A percentile compares a stretch with the other conserved stretches of the same genome.
Evolutionary conservation across 1,140 invertebrate species (phyloP).

Genomic region (Drepana arcuata): DNA sequence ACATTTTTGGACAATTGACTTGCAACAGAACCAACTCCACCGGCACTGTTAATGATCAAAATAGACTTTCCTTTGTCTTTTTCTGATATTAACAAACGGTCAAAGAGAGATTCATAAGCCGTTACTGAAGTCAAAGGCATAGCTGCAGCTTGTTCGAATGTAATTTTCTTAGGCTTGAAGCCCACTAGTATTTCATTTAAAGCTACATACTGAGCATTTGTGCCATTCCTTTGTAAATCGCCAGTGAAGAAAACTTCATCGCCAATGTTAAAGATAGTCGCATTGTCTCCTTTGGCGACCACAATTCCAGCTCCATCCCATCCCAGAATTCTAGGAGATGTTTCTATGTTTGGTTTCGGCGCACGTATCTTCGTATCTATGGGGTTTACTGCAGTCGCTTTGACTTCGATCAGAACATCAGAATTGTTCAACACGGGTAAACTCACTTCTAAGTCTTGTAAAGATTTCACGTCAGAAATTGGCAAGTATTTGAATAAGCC

Average conservation of each 20-base stretch:
- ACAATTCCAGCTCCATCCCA: constrained; percentile 52
- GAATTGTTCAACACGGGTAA: constrained; percentile 30
- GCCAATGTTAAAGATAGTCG: constrained; percentile 35
- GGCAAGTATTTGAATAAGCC: constrained; percentile 59
- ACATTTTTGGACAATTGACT: constrained; percentile 43
- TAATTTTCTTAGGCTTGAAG: constrained; percentile 47
- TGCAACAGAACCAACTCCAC: constrained; percentile 55
- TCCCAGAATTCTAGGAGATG: constrained; percentile 40
- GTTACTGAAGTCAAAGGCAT: constrained; percentile 50
- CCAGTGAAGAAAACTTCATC: constrained; percentile 55
- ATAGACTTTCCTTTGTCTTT: constrained; percentile 45
- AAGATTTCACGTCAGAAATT: constrained; percentile 39
- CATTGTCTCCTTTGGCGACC: constrained; percentile 34
- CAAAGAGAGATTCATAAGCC: constrained; percentile 45
- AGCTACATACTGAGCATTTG: constrained; percentile 52
- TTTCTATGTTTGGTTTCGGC: constrained; percentile 37
- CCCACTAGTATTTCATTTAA: constrained; percentile 41
- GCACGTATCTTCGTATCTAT: constrained; percentile 52
- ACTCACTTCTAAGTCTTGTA: constrained; percentile 42
- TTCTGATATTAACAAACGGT: constrained; percentile 33
- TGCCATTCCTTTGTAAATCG: constrained; percentile 39
- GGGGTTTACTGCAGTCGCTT: constrained; percentile 49
- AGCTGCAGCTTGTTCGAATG: constrained; percentile 54
- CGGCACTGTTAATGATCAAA: constrained; percentile 53
- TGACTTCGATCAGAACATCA: constrained; percentile 52